Evolutionary conservation across 2,888 invertebrate species (phyloP), one percentile per base, ranked within the genome.

Genomic region (Sicus ferrugineus): DNA sequence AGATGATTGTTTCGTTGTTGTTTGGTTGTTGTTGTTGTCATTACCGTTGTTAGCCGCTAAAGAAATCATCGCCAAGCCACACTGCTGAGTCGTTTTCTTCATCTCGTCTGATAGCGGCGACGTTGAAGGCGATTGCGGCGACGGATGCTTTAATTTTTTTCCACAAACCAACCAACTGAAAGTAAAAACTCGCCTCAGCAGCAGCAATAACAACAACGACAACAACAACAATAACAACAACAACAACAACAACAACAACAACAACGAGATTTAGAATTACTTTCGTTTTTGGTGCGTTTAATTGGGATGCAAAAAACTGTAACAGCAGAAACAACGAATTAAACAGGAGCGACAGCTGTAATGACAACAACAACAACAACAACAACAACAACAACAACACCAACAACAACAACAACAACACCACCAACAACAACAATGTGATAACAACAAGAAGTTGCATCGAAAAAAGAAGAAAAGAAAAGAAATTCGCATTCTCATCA

Each of bases 401-500:
- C 56, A 56, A 11, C 30, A 30, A 56, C 30, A 56, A 28, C 52
- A 52, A 52, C 2, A 52, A 52, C 21, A 54, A 23, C 52, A 54
- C 11, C 52, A 54, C 21, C 26, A 9, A 23, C 14, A 23, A 54
- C 52, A 16, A 21, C 4, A 26, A 7, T 23, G 23, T 16, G 16
- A 52, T 30, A 30, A 30, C 21, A 26, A 11, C 56, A 56, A 26
- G 16, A 30, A 23, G 42, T 38, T 38, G 26, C 61, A 61, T 42
- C 26, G 61, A 38, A 42, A 42, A 30, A 30, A 26, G n/a, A n/a
- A 56, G 56, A 26, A 56, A 16, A 56, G 19, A 56, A 61, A 59
- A 38, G 3, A 3, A 6, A 2, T 38, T 61, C 19, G 9, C n/a
- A 61, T 21, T 42, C 6, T 21, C 9, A 56, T 56, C 30, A 26